Base-by-base conservation (phyloP, 2,888 invertebrate species). In the Callyntrura guangdongensis region DNA sequence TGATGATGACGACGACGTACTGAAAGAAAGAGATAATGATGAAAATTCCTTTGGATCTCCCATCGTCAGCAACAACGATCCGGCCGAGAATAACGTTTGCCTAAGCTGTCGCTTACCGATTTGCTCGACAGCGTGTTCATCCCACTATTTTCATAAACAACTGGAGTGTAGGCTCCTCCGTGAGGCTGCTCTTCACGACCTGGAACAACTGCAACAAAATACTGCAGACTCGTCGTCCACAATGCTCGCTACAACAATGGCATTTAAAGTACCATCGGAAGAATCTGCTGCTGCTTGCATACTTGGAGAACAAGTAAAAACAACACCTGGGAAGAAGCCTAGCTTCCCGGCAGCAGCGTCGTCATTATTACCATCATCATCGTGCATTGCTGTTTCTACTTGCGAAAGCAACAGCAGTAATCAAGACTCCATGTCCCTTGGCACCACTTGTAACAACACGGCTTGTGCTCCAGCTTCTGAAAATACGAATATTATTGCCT, bases 151-250 rank as follows among this genome's bases (percentile, higher is more conserved):
- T 74, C 94, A 94, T 79, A 92, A 92, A 69, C 86, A 93, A 49
- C 93, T 93, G 87, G 94, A 94, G 90, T 94, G 94, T 82, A 91
- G 91, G 88, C 88, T 94, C 4, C 89, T 94, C 45, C 86, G 86
- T 9, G 93, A 94, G 83, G 93, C 92, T 22, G 56, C 87, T 12
- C 45, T 61, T 53, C 85, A 64, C 25, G 81, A 79, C 36, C 86
- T 88, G 56, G 47, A 85, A 45, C 69, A 82, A 74, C 85, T 53
- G 45, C 86, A 86, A 67, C 69, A 91, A 86, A 90, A 67, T 47
- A 56, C 27, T 14, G 14, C 36, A n/a, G 64, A 22, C 72, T 59
- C 64, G 59, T 36, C 81, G 59, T 74, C 36, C 27, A 11, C 69
- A 22, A 61, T 36, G 36, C 36, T n/a, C 5, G 22, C 64, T 22